phyloP scores from a whole-genome alignment of 2,888 invertebrate genomes.

The Elegia similella region DNA sequence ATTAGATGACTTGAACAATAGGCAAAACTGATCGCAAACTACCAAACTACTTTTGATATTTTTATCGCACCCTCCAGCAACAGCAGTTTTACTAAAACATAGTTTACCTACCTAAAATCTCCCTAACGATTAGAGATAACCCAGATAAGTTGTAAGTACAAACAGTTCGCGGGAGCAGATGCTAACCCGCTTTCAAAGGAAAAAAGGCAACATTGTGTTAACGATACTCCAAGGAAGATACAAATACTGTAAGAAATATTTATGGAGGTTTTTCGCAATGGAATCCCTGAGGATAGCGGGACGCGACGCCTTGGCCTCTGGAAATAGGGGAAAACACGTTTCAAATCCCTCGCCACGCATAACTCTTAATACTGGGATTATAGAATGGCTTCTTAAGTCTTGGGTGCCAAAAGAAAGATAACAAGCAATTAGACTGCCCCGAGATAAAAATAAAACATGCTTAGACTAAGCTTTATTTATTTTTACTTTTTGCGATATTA shows the following conservation, averaged over 20 bases:
- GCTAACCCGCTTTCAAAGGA: conserved; percentile 51
- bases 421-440: conserved; percentile 66
- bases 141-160: conserved; percentile 16
- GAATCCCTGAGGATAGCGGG: conserved; percentile 68
- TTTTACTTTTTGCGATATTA: background rate
- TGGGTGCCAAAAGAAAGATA: conserved; percentile 74
- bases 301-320: conserved; percentile 59
- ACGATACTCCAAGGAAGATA: conserved; percentile 79
- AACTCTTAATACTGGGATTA: conserved; percentile 78
- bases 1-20: too few relatives aligned
- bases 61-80: too few relatives aligned
- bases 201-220: conserved; percentile 71
- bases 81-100: background rate
- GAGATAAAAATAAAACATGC: conserved; percentile 42
- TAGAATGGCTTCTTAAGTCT: conserved; percentile 73
- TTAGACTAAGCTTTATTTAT: conserved; percentile 27
- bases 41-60: too few relatives aligned
- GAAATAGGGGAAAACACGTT: conserved; percentile 75
- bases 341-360: conserved; percentile 74
- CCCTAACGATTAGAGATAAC: conserved; percentile 5
- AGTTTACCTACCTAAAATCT: background rate
- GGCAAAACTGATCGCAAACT: too few relatives aligned
- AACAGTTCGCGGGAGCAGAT: conserved; percentile 54
- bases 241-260: conserved; percentile 81
- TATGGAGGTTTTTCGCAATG: conserved; percentile 79